Evolutionary conservation across 2,888 invertebrate species (phyloP).

Genomic region (Brassicogethes aeneus): DNA sequence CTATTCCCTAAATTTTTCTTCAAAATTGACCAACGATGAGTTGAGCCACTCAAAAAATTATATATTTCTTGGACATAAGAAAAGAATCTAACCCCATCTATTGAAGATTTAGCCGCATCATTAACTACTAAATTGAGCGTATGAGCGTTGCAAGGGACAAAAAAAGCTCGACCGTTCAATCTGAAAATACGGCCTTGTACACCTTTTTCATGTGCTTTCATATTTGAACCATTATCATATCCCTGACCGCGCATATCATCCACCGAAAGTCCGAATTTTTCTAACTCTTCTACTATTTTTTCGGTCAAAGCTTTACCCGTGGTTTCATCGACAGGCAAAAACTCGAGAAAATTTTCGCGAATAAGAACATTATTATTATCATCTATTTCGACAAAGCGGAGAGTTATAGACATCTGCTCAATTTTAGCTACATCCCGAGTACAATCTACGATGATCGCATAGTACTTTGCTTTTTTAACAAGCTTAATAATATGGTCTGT

Average conservation of each 20-base stretch:
- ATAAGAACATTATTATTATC: slow-evolving; percentile 16
- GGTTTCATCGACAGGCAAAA: slow-evolving; percentile 10
- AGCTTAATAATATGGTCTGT: slow-evolving; percentile 18
- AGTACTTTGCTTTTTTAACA: slow-evolving; percentile 22
- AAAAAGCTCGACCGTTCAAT: slow-evolving; percentile 17
- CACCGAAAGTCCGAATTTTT: slow-evolving; percentile 7
- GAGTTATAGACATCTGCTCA: slow-evolving; percentile 27
- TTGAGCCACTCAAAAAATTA: no score
- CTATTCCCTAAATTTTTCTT: no score
- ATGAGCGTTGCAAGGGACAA: slow-evolving; percentile 19
- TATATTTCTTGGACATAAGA: slow-evolving; percentile 1
- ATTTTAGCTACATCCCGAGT: slow-evolving; percentile 24
- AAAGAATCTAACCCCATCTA: slow-evolving; percentile 12
- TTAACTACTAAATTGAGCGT: slow-evolving; percentile 19
- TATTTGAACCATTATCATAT: slow-evolving; percentile 21
- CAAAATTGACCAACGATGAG: no score
- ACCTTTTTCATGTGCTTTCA: slow-evolving; percentile 14
- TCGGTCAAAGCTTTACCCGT: slow-evolving; percentile 20
- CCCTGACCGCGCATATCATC: slow-evolving; percentile 15
- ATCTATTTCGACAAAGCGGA: slow-evolving; percentile 16
- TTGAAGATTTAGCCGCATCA: slow-evolving; percentile 14
- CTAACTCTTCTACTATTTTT: slow-evolving; percentile 12
- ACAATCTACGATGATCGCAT: slow-evolving; percentile 19
- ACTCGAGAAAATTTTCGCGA: slow-evolving; percentile 12
- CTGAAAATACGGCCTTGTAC: slow-evolving; percentile 15